phyloP scores from a whole-genome alignment of 1,140 invertebrate species.

The Bicyclus anynana region DNA sequence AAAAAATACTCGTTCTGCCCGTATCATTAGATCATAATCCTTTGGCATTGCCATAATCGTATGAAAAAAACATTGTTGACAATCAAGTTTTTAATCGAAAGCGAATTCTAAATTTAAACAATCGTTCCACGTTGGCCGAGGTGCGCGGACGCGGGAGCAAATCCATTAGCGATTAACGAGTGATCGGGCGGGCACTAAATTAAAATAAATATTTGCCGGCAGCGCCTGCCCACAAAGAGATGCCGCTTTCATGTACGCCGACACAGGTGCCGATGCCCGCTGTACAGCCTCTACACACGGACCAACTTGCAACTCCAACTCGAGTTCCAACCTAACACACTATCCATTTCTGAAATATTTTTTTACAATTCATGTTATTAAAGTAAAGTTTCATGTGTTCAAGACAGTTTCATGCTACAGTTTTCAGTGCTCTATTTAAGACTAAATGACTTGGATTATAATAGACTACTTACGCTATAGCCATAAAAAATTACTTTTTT shows the following conservation, averaged over 20 bases:
- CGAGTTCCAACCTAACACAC: too few relatives aligned
- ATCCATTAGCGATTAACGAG: constrained; percentile 71
- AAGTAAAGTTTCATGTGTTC: too few relatives aligned
- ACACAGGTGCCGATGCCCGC: constrained; percentile 57
- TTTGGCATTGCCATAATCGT: not conserved
- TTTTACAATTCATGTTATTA: too few relatives aligned
- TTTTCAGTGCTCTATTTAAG: too few relatives aligned
- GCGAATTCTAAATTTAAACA: constrained; percentile 22
- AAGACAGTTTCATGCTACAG: too few relatives aligned
- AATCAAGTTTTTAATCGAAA: constrained; percentile 18
- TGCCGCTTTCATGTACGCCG: constrained; percentile 56
- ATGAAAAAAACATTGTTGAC: not conserved
- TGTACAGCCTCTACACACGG: constrained; percentile 1
- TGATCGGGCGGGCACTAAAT: constrained; percentile 64
- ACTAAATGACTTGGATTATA: too few relatives aligned
- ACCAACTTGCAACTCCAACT: not conserved
- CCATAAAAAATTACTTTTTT: too few relatives aligned
- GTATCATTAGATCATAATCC: not conserved
- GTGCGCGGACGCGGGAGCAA: constrained; percentile 45
- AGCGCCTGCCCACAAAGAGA: constrained; percentile 47
- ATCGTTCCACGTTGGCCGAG: constrained; percentile 24
- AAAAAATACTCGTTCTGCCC: too few relatives aligned
- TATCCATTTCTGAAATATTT: too few relatives aligned
- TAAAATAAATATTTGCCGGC: constrained; percentile 74
- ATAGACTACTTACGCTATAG: too few relatives aligned